These are phyloP conservation scores for Harpalus rufipes DNA, from an alignment of 2,888 invertebrate genomes.

Conservation along the genomic window DNA sequence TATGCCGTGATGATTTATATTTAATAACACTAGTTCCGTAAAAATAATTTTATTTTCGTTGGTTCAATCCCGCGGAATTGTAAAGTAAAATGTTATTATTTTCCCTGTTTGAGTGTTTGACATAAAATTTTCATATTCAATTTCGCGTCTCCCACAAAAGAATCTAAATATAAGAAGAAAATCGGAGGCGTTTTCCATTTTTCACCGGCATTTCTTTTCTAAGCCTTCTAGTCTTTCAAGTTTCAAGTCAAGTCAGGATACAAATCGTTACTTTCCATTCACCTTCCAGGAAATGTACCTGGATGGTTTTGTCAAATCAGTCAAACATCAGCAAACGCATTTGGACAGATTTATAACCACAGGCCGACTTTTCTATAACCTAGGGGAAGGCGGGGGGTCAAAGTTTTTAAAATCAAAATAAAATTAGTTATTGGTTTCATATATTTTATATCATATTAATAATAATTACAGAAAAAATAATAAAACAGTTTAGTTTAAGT, in stretches of 20 bases:
- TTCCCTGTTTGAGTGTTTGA: not conserved
- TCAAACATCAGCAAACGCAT: not conserved
- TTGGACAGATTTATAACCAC: no score
- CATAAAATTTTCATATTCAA: not conserved
- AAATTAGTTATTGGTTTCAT: no score
- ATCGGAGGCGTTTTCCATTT: not conserved
- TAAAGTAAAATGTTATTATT: slow-evolving; percentile 6
- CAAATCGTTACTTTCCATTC: not conserved
- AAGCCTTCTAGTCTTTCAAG: not conserved
- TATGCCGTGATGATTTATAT: no score
- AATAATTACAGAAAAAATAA: no score
- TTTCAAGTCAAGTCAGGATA: not conserved
- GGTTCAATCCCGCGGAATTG: not conserved
- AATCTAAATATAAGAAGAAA: not conserved
- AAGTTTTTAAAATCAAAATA: no score
- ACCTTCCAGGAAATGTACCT: not conserved
- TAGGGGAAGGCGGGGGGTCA: no score
- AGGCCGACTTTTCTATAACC: no score
- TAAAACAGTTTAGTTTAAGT: no score
- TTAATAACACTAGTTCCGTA: no score
- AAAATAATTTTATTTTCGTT: no score
- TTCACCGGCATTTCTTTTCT: not conserved
- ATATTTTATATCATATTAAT: no score
- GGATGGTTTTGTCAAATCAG: not conserved
- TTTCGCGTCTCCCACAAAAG: not conserved